Base-by-base conservation (phyloP, 1,140 invertebrate species). In the Caenorhabditis elegans region DNA sequence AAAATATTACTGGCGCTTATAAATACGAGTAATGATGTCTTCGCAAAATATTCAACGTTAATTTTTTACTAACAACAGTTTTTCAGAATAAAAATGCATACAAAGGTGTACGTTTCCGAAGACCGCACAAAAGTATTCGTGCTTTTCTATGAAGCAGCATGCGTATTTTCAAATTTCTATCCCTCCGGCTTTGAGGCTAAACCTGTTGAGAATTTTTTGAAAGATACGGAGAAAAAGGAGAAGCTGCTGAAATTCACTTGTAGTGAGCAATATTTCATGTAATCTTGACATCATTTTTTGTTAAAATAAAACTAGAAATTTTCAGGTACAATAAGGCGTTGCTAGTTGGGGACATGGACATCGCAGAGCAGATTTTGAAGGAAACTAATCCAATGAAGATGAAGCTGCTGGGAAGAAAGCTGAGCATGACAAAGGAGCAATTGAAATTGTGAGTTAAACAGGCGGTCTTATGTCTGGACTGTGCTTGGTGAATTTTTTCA, bases 241-340 rank as follows among this genome's bases (percentile, higher is more conserved):
- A 60, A 60, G 28, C n/a, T 10, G 15, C 15, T 31, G 28, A 70
- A 11, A 4, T 70, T 70, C 60, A 39, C 19, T 1, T 70, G 60
- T n/a, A 70, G 60, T 70, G 60, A 70, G 34, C 60, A 70, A 17
- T 70, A 70, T 70, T 70, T 70, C 28, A 70, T 70, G 60, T 70
- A 3, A 34, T n/a, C n/a, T n/a, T n/a, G 39, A 15, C 15, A 15
- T 43, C 39, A 43, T 5, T 19, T 70, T 70, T 39, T 10, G 6
- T 19, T 17, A 11, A 55, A 43, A 43, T 15, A 15, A 43, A 60
- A n/a, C 24, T 8, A 60, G 0, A 17, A 34, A 70, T 19, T 39
- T 70, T 22, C 34, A 70, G 60, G 60, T 70, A 70, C 19, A 31
- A 70, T 17, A 70, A 70, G n/a, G 60, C 34, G 11, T 34, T 70